phyloP scores from a whole-genome alignment of 2,888 invertebrate species.

The Drosophila mayaguana region DNA sequence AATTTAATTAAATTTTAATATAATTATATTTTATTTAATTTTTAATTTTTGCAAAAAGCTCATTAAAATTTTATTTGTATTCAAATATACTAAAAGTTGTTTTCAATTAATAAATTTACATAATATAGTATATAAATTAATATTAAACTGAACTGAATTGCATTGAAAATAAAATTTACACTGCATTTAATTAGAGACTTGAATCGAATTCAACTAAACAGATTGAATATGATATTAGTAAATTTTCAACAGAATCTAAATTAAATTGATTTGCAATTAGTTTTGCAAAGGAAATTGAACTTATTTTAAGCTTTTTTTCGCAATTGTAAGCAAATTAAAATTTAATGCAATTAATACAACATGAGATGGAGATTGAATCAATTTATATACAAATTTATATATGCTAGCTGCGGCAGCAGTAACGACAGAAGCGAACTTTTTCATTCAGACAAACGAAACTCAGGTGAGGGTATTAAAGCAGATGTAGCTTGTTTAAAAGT shows the following conservation, averaged over 20 bases:
- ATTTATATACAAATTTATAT: conserved; percentile 6
- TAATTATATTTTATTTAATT: too few relatives aligned
- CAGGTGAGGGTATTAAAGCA: conserved; percentile 1
- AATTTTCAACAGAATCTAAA: neutral
- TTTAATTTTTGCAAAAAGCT: too few relatives aligned
- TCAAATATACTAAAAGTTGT: neutral
- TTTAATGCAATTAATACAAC: conserved; percentile 19
- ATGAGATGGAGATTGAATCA: conserved; percentile 6
- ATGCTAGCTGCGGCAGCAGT: neutral
- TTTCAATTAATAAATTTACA: neutral
- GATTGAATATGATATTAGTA: neutral
- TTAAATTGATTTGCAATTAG: conserved; percentile 7
- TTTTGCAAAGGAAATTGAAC: neutral
- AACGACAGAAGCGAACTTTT: neutral
- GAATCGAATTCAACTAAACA: neutral
- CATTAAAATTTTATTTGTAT: neutral
- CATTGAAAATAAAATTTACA: neutral
- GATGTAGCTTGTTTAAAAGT: neutral
- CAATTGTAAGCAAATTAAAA: conserved; percentile 2
- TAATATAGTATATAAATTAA: neutral
- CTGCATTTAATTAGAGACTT: neutral
- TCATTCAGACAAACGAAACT: neutral
- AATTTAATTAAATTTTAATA: too few relatives aligned
- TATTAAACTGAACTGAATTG: neutral
- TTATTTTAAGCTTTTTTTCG: neutral